Evolutionary conservation across 2,888 invertebrate genomes (phyloP), one percentile per base, ranked within the genome.

Genomic region (Lymantria dispar): DNA sequence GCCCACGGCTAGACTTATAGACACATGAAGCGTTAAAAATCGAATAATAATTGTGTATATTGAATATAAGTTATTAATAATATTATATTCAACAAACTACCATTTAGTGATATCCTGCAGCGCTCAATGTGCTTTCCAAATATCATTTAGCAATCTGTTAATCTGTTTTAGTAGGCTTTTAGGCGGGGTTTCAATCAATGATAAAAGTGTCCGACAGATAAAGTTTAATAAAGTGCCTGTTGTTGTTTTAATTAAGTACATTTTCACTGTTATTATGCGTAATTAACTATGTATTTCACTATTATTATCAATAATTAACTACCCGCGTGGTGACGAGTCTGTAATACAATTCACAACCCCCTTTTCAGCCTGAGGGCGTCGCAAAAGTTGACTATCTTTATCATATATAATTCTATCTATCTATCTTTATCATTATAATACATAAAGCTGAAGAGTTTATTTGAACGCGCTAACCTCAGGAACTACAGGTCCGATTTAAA

Each of bases 31-130:
- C 22, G 22, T 22, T 22, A 22, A 22, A 22, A 22, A 22, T 22
- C 22, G 3, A n/a, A n/a, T 22, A 22, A 22, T 5, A 22, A 22
- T 22, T 5, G 22, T 22, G 5, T 22, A 22, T 22, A 22, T 33
- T 33, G 10, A 33, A 10, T 33, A 33, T 14, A 8, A 8, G 37
- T 29, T 38, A 36, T 42, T 44, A 50, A 55, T 55, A 52, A 52
- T 31, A 36, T 47, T 50, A 43, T 13, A 39, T 44, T 0, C 12
- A 14, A 47, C 41, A 52, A 49, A 48, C 40, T 47, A 54, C 40
- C 38, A 48, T 55, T 48, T 48, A 60, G 52, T 58, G 31, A 51
- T 49, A 1, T 7, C 66, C 64, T 22, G 56, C 38, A 7, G 66
- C 0, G 52, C 0, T 0, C n/a, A 42, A 47, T 60, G 62, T 62